Evolutionary conservation across 2,888 invertebrate species (phyloP), one percentile per base, ranked within the genome.

Genomic region (Lasioglossum calceatum): DNA sequence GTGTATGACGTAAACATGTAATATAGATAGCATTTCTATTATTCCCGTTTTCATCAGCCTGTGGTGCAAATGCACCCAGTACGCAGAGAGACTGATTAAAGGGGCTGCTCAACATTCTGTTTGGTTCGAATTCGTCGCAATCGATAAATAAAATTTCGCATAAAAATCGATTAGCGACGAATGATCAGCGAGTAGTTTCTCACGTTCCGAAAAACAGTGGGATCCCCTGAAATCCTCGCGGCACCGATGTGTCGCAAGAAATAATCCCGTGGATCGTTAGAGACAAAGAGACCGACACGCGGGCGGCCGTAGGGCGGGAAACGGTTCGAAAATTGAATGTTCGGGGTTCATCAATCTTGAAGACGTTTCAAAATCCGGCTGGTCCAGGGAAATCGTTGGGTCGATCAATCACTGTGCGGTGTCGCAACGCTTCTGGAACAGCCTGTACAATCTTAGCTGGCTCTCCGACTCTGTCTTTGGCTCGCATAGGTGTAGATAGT

Each of bases 401-500:
- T 50, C 44, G 44, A 78, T 71, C 71, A 71, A 71, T 78, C 78
- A 58, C 42, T 27, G 16, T 42, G 14, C 47, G n/a, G 39, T 79
- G 78, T 72, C 71, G 78, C 71, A 79, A 79, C 23, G 71, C 27
- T 71, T 27, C 78, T 79, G 81, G 23, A 77, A 54, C 72, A 27
- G 27, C 77, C 71, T 81, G 77, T 77, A 72, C n/a, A 54, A 23
- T 47, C 44, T 44, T 72, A 77, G 72, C 72, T 72, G 81, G 54
- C 54, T n/a, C 23, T 3, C 23, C 54, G 54, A n/a, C n/a, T 54
- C 23, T 54, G 23, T 54, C 54, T 23, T n/a, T 54, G 64, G 64
- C 36, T 27, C 58, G 42, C 23, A 74, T 79, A 58, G 71, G 82
- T 64, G 79, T 61, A 82, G 77, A 79, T 81, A 72, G 85, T 86